Percentiles rank a stretch among this genome's conserved stretches.
Evolutionary conservation across 2,113 vertebrate genomes (phyloP).

Genomic region (Eleginops maclovinus): DNA sequence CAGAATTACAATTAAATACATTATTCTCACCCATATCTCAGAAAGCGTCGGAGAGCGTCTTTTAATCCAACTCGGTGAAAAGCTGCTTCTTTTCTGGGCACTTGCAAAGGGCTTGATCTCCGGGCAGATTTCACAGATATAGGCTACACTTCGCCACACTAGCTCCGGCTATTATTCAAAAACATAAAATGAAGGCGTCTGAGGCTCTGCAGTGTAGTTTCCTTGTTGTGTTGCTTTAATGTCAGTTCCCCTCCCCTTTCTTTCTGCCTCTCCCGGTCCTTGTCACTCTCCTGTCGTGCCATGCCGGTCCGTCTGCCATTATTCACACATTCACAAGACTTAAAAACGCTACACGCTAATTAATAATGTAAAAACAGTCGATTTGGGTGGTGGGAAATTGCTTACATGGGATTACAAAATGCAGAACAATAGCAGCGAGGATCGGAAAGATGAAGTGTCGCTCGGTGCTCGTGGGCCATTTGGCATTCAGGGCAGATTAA

Average conservation of each 20-base stretch:
- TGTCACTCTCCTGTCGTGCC: constrained; percentile 74
- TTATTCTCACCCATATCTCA: constrained; percentile 84
- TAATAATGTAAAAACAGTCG: too few species aligned
- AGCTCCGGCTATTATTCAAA: constrained; percentile 80
- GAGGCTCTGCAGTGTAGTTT: constrained; percentile 78
- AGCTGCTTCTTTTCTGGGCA: constrained; percentile 46
- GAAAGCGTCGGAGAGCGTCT: constrained; percentile 67
- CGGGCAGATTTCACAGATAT: constrained; percentile 39
- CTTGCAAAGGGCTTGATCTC: constrained; percentile 37
- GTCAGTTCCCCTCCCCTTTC: constrained; percentile 82
- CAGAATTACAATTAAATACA: constrained; percentile 68
- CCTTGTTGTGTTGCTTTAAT: constrained; percentile 86
- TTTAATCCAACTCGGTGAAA: constrained; percentile 62
- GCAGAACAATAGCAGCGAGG: background rate
- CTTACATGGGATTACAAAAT: background rate
- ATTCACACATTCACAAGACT: background rate
- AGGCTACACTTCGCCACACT: constrained; percentile 54
- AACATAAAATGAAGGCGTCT: constrained; percentile 81
- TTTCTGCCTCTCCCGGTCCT: constrained; percentile 75
- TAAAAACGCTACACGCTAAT: background rate
- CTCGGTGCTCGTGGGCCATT: constrained; percentile 30
- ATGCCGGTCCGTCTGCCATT: constrained; percentile 16
- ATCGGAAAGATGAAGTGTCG: constrained; percentile 62
- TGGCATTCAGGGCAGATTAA: constrained; percentile 17
- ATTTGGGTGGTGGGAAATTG: background rate